Percentiles rank a stretch among this genome's conserved stretches.
phyloP scores from a whole-genome alignment of 2,888 invertebrate genomes.

The Cosmia pyralina region DNA sequence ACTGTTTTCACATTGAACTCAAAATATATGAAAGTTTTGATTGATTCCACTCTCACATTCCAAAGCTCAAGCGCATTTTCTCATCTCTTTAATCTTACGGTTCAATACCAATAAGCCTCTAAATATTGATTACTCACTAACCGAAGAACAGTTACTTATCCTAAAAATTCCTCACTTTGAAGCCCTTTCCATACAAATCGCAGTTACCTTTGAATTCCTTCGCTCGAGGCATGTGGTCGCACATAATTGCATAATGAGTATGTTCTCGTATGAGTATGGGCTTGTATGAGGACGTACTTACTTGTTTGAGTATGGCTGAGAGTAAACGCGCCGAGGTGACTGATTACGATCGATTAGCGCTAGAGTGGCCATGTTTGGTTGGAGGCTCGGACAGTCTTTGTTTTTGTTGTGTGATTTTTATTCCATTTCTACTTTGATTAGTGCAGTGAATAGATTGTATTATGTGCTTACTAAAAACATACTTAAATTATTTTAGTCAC shows the following conservation, averaged over 20 bases:
- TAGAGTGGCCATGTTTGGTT: slow-evolving; percentile 63
- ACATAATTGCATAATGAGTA: slow-evolving; percentile 75
- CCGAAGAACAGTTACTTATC: slow-evolving; percentile 59
- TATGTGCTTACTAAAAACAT: background rate
- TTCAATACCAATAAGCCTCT: slow-evolving; percentile 4
- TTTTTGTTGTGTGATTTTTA: background rate
- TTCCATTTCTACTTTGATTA: background rate
- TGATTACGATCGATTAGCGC: slow-evolving; percentile 83
- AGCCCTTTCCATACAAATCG: slow-evolving; percentile 55
- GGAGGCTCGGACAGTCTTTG: slow-evolving; percentile 14
- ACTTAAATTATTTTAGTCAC: too few species aligned
- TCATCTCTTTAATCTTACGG: slow-evolving; percentile 12
- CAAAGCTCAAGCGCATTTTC: background rate
- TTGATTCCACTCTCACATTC: slow-evolving; percentile 14
- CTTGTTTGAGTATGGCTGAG: slow-evolving; percentile 66
- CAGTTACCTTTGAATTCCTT: slow-evolving; percentile 45
- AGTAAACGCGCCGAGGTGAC: slow-evolving; percentile 75
- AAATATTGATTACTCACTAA: slow-evolving; percentile 13
- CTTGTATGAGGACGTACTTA: slow-evolving; percentile 57
- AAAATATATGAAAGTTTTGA: background rate
- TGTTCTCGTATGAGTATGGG: slow-evolving; percentile 55
- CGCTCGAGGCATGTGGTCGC: slow-evolving; percentile 36
- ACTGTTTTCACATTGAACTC: background rate
- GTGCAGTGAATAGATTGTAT: background rate
- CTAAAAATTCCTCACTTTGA: slow-evolving; percentile 55